These are phyloP conservation scores for Darevskia nairensis DNA, from an alignment of 2,797 vertebrate species.

Conservation along the genomic window DNA sequence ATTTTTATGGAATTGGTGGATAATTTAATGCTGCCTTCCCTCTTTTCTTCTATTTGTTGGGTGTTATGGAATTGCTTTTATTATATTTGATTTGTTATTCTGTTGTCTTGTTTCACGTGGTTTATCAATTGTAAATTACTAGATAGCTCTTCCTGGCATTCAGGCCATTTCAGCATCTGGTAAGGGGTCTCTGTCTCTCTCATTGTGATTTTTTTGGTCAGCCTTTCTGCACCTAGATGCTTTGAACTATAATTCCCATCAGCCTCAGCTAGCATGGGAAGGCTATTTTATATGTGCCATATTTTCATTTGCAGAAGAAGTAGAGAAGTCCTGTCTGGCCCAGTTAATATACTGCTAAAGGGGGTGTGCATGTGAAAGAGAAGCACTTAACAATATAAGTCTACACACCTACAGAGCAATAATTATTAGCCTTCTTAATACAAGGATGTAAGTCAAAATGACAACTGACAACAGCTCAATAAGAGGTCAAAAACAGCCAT, in stretches of 20 bases:
- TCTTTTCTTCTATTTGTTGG: no score
- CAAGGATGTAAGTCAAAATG: constrained; percentile 64
- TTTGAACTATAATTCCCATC: background rate
- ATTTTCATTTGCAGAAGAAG: constrained; percentile 53
- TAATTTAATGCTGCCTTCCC: no score
- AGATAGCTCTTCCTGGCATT: background rate
- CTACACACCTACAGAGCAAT: constrained; percentile 53
- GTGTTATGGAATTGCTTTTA: no score
- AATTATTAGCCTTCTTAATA: constrained; percentile 66
- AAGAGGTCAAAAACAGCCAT: constrained; percentile 69
- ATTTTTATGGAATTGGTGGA: no score
- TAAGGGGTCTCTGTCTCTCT: background rate
- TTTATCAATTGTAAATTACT: background rate
- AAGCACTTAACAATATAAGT: constrained; percentile 28
- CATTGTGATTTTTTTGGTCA: background rate
- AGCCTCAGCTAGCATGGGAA: background rate
- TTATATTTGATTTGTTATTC: no score
- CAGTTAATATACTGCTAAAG: constrained; percentile 31
- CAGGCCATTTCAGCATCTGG: background rate
- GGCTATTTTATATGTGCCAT: constrained; percentile 21
- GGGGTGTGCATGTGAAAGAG: no score
- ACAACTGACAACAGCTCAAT: constrained; percentile 67
- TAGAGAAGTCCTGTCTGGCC: constrained; percentile 31
- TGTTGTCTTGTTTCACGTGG: no score
- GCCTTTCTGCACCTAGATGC: background rate